Conservation (phyloP, 2,113 vertebrate species). For the Lamprotornis superbus region DNA sequence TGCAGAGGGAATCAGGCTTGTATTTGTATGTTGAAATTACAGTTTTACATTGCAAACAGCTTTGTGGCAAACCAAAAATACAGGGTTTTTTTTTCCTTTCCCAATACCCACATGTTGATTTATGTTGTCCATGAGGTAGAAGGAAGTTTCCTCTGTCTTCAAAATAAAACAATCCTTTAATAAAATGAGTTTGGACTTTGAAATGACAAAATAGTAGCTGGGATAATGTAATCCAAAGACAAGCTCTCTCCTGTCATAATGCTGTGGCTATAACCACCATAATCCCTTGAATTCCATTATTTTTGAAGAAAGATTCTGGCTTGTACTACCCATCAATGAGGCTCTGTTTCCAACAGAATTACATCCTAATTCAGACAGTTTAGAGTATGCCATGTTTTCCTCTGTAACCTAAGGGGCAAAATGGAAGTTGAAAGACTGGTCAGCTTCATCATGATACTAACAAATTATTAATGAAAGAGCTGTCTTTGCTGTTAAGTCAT, state of each 20-base stretch:
- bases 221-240: neutral
- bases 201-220: neutral
- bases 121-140: neutral
- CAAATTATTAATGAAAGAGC: neutral
- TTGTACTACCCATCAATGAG: neutral
- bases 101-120: neutral
- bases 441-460: neutral
- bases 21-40: slow-evolving; percentile 20
- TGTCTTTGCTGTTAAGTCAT: neutral
- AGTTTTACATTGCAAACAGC: slow-evolving; percentile 2
- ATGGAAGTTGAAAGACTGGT: neutral
- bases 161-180: neutral
- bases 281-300: neutral
- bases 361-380: neutral
- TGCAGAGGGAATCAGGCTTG: neutral
- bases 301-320: neutral
- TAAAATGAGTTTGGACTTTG: neutral
- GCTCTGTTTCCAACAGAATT: neutral
- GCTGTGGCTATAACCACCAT: neutral
- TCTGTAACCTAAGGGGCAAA: neutral
- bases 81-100: neutral
- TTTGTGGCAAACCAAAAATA: slow-evolving; percentile 19
- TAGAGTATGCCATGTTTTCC: neutral
- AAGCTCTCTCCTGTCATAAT: neutral
- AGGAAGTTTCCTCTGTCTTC: neutral